Evolutionary conservation across 2,888 invertebrate species (phyloP).

Genomic region (Stramonita haemastoma): DNA sequence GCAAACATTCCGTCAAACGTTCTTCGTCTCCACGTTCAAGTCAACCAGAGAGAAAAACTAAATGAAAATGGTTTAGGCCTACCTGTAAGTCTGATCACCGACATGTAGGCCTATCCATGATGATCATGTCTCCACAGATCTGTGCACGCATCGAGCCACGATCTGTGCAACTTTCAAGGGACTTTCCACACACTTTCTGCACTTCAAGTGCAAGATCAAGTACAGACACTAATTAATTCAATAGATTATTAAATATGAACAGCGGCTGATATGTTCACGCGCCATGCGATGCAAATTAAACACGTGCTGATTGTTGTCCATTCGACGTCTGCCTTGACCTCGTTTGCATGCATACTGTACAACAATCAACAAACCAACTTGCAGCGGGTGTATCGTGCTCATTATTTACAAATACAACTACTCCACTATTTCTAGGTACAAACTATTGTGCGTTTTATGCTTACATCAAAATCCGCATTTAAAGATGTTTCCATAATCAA

Average conservation of each 20-base stretch:
- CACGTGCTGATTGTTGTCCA: conserved; percentile 43
- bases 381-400: not conserved
- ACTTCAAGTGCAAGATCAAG: not conserved
- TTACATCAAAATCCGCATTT: not conserved
- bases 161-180: not conserved
- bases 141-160: no score
- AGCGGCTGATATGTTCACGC: not conserved
- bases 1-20: no score
- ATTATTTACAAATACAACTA: not conserved
- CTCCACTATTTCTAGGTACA: not conserved
- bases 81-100: no score
- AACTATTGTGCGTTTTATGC: not conserved
- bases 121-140: no score
- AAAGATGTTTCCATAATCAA: not conserved
- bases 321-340: conserved; percentile 38
- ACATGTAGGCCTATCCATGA: no score
- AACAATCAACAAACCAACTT: conserved; percentile 24
- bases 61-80: no score
- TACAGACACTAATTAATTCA: not conserved
- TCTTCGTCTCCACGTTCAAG: no score
- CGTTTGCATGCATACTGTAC: conserved; percentile 44
- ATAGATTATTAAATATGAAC: not conserved
- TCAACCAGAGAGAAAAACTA: no score
- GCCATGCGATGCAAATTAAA: not conserved
- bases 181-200: not conserved